Base-by-base conservation (phyloP, 2,888 invertebrate genomes). In the Steinernema scapterisci region DNA sequence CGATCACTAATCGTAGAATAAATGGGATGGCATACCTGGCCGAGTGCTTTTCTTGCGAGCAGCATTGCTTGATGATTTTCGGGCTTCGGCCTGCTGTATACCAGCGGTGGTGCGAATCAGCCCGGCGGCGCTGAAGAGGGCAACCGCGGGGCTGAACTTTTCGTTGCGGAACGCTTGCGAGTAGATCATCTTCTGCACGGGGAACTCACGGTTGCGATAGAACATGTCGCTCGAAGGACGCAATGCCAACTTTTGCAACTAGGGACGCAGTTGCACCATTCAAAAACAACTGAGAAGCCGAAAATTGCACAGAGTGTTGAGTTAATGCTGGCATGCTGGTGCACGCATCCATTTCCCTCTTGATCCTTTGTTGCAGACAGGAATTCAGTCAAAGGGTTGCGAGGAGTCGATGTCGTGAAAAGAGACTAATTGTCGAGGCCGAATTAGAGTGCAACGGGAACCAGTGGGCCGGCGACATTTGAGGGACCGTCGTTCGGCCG, bases 81-180 rank as follows among this genome's bases (percentile, higher is more conserved):
- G 63, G 38, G 63, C 27, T 27, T 63, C 63, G 63, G 23, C 25
- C 5, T 54, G 54, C 54, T 63, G 79, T 74, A 85, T 81, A 70
- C 85, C 85, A 44, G 83, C 85, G 27, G 85, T 85, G 70, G 81
- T 83, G 75, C 78, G 78, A 52, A 85, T 83, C 7, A 85, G 79
- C 31, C 85, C 85, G 63, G 84, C 85, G 43, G 85, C 83, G 45
- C 82, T 81, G 76, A 85, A 85, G 23, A 85, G 77, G 51, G 85
- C 85, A 56, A 85, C 85, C 70, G 85, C 85, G 48, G 85, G 85
- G 75, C 82, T 82, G 81, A 81, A 85, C 73, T 80, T 75, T 80
- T 85, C 85, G 74, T 83, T 80, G 45, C 83, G 84, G 77, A 85
- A 85, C 52, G 84, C 82, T 79, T 85, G 85, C 48, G 85, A 81